Conservation (phyloP, 2,113 vertebrate genomes). For the Dasypus novemcinctus region DNA sequence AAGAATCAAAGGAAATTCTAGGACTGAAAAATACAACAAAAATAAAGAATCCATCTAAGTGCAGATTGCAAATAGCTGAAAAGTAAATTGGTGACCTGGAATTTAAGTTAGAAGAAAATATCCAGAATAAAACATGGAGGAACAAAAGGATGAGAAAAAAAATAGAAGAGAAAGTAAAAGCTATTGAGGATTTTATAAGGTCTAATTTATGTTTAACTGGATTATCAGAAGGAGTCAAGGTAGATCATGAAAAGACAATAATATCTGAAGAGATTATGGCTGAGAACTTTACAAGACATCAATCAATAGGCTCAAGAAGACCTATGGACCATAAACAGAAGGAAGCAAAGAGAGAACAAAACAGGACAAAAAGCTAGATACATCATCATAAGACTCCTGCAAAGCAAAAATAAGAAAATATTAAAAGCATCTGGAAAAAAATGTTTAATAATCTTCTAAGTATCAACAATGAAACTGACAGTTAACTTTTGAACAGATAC, state of each 20-base stretch:
- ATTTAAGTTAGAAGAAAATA: neutral
- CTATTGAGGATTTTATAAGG: neutral
- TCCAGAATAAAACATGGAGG: neutral
- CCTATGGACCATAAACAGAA: neutral
- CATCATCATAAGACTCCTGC: neutral
- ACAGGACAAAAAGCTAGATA: neutral
- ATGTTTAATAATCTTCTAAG: conserved; percentile 14
- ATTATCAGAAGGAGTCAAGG: conserved; percentile 1
- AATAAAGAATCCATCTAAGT: conserved; percentile 14
- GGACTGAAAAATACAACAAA: neutral
- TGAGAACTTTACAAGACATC: neutral
- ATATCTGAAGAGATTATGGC: neutral
- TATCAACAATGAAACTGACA: conserved; percentile 40
- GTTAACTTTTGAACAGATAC: conserved; percentile 51
- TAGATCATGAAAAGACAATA: neutral
- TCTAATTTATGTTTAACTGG: conserved; percentile 1
- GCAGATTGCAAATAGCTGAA: neutral
- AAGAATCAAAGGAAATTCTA: conserved; percentile 17
- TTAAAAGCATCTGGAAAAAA: conserved; percentile 17
- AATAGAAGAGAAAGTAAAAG: neutral
- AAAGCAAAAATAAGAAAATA: conserved; percentile 20
- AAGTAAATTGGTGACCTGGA: neutral
- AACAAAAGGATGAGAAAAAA: neutral
- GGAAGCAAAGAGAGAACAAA: neutral
- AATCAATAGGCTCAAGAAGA: neutral